Evolutionary conservation across 2,797 vertebrate species (phyloP).

Genomic region (Eupleurogrammus muticus): DNA sequence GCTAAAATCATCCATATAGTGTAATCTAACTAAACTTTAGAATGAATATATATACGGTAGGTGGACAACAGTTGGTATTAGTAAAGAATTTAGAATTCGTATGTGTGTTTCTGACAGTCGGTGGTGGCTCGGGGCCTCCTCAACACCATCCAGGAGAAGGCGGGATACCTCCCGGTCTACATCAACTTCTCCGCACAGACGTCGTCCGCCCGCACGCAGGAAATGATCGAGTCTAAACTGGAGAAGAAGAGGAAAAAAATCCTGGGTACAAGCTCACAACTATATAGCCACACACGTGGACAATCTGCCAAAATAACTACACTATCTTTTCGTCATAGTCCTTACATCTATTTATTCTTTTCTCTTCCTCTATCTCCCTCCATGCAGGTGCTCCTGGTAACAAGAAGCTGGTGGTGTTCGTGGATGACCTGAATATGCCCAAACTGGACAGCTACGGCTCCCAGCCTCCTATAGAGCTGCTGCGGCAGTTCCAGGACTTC

Average conservation of each 20-base stretch:
- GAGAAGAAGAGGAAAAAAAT: constrained; percentile 91
- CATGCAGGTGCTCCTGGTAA: constrained; percentile 84
- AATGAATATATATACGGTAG: not conserved
- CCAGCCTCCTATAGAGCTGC: constrained; percentile 88
- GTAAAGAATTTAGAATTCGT: constrained; percentile 1
- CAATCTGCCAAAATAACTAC: not conserved
- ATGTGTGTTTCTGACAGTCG: constrained; percentile 71
- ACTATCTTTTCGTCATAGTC: not conserved
- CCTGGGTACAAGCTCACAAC: constrained; percentile 70
- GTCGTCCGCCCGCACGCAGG: constrained; percentile 87
- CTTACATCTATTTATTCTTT: not conserved
- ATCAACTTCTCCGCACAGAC: constrained; percentile 91
- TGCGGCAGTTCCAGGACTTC: constrained; percentile 91
- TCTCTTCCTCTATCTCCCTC: not conserved
- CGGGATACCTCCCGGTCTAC: constrained; percentile 86
- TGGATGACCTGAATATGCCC: constrained; percentile 91
- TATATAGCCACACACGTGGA: not conserved
- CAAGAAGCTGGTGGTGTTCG: constrained; percentile 88
- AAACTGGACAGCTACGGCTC: constrained; percentile 89
- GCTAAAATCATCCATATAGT: no score
- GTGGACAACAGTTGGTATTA: not conserved
- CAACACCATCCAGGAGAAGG: constrained; percentile 86
- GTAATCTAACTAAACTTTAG: no score
- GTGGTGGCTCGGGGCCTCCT: constrained; percentile 87
- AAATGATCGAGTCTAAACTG: constrained; percentile 91